Percentiles rank a stretch among this genome's conserved stretches.
Conservation (phyloP, 2,113 vertebrate species). For the Corythoichthys haematopterus region DNA sequence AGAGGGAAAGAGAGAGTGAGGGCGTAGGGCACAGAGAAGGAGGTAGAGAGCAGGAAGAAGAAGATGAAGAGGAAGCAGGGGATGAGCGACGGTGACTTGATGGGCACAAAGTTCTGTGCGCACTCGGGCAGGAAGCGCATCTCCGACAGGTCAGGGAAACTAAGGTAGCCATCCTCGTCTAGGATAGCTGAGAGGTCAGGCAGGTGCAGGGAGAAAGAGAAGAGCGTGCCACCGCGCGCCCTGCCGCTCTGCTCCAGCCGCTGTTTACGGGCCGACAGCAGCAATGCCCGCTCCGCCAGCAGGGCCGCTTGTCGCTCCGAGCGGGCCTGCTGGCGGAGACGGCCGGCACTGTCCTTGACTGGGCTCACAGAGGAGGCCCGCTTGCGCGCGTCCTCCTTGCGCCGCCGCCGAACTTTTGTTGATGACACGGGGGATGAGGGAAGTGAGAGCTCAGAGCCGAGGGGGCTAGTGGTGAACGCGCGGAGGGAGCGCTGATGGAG, state of each 20-base stretch:
- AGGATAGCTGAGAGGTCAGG: slow-evolving; percentile 87
- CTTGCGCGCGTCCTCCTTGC: slow-evolving; percentile 76
- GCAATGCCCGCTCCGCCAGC: slow-evolving; percentile 74
- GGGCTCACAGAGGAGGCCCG: slow-evolving; percentile 66
- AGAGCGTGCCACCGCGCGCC: slow-evolving; percentile 76
- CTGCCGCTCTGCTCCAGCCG: slow-evolving; percentile 66
- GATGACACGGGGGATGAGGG: slow-evolving; percentile 74
- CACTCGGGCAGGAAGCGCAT: slow-evolving; percentile 86
- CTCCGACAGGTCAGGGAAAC: slow-evolving; percentile 88
- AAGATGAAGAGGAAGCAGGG: slow-evolving; percentile 98
- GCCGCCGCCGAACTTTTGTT: slow-evolving; percentile 82
- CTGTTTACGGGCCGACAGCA: slow-evolving; percentile 78
- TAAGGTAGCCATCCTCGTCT: slow-evolving; percentile 94
- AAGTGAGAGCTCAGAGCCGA: slow-evolving; percentile 72
- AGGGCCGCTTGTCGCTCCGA: slow-evolving; percentile 75
- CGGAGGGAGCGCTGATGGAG: slow-evolving; percentile 67
- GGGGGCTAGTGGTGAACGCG: slow-evolving; percentile 74
- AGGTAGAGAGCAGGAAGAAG: slow-evolving; percentile 96
- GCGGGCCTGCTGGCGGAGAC: slow-evolving; percentile 63
- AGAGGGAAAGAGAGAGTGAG: slow-evolving; percentile 98
- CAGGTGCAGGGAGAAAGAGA: slow-evolving; percentile 98
- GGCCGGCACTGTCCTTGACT: slow-evolving; percentile 45
- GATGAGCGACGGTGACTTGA: slow-evolving; percentile 89
- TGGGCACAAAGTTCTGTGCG: slow-evolving; percentile 87
- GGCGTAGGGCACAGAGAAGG: slow-evolving; percentile 94